A percentile compares a stretch with the other conserved stretches of the same genome.
Conservation (phyloP, 1,140 invertebrate genomes). For the Diorhabda elongata region DNA sequence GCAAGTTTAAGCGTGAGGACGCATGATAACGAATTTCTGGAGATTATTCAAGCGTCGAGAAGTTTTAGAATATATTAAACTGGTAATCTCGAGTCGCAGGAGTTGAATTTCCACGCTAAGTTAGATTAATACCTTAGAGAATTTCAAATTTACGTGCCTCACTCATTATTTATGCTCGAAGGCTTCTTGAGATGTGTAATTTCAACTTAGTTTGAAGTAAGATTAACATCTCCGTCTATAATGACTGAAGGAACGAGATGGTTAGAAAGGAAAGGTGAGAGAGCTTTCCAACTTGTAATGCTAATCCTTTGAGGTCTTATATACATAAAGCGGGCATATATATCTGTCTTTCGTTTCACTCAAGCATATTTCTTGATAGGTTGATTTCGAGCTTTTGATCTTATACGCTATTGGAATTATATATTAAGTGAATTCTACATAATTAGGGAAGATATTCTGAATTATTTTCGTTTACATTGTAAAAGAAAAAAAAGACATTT, state of each 20-base stretch:
- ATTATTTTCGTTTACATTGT: not conserved
- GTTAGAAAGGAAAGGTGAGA: slow-evolving; percentile 12
- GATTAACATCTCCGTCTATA: slow-evolving; percentile 35
- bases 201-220: slow-evolving; percentile 35
- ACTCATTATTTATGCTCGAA: slow-evolving; percentile 43
- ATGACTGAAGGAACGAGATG: slow-evolving; percentile 15
- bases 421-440: not conserved
- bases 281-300: slow-evolving; percentile 16
- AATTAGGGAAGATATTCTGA: not conserved
- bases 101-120: slow-evolving; percentile 46
- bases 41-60: slow-evolving; percentile 36
- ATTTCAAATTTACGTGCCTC: slow-evolving; percentile 44
- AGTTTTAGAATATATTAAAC: slow-evolving; percentile 46
- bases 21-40: slow-evolving; percentile 8
- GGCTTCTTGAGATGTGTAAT: slow-evolving; percentile 45
- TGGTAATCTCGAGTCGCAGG: slow-evolving; percentile 44
- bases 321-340: slow-evolving; percentile 14
- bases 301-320: slow-evolving; percentile 19
- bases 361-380: slow-evolving; percentile 13
- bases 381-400: slow-evolving; percentile 13
- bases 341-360: slow-evolving; percentile 12
- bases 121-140: slow-evolving; percentile 43
- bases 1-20: slow-evolving; percentile 5
- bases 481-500: no score
- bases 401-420: not conserved